Conservation (phyloP, 2,888 invertebrate genomes). For the Hipparchia semele region DNA sequence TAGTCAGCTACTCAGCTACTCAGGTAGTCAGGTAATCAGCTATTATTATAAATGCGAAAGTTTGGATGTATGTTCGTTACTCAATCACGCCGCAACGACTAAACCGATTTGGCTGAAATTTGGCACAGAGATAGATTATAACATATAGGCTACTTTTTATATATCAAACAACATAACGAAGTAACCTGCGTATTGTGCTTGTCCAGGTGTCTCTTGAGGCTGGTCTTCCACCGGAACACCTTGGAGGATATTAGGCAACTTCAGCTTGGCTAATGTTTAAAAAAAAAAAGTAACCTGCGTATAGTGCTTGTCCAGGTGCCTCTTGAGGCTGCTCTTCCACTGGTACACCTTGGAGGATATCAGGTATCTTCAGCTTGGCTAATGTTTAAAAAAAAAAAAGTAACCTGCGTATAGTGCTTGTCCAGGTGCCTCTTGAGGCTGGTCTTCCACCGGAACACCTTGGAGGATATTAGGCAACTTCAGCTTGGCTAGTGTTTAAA, state of each 20-base stretch:
- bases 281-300: not conserved
- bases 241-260: slow-evolving; percentile 43
- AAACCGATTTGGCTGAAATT: no score
- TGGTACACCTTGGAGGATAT: no score
- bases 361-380: no score
- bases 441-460: slow-evolving; percentile 72
- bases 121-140: no score
- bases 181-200: slow-evolving; percentile 48
- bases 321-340: slow-evolving; percentile 70
- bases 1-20: no score
- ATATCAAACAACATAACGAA: not conserved
- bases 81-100: no score
- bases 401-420: slow-evolving; percentile 48
- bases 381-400: not conserved
- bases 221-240: slow-evolving; percentile 72
- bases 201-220: slow-evolving; percentile 65
- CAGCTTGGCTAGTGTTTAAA: no score
- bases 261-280: no score
- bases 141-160: no score
- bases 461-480: slow-evolving; percentile 33
- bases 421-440: slow-evolving; percentile 68
- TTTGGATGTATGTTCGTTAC: no score
- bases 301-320: slow-evolving; percentile 64
- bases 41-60: no score
- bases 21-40: no score